Evolutionary conservation across 2,888 invertebrate species (phyloP).

Genomic region (Plebejus melissa): DNA sequence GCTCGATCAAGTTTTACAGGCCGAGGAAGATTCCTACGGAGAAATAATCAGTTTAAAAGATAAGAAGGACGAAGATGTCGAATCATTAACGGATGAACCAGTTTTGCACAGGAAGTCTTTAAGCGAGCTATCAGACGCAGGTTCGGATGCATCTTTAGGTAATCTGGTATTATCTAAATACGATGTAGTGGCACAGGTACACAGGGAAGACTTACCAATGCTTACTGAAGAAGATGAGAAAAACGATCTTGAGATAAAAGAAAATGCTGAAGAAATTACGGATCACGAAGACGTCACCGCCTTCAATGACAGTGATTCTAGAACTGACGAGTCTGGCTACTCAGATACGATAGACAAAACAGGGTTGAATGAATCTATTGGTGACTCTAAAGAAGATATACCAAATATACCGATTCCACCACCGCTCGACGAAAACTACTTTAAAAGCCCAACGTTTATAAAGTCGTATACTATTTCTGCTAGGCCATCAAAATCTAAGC

Average conservation of each 20-base stretch:
- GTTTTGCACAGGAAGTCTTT: conserved; percentile 59
- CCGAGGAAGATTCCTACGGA: conserved; percentile 67
- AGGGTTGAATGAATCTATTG: conserved; percentile 51
- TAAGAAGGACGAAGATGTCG: conserved; percentile 45
- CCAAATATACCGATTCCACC: conserved; percentile 64
- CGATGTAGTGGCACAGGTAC: conserved; percentile 78
- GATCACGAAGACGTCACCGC: conserved; percentile 57
- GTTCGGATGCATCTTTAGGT: conserved; percentile 66
- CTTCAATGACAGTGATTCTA: conserved; percentile 66
- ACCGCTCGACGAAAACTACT: conserved; percentile 62
- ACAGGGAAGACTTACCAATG: conserved; percentile 74
- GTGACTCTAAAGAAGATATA: conserved; percentile 49
- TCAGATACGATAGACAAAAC: conserved; percentile 66
- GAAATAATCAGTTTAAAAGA: conserved; percentile 59
- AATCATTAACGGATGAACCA: conserved; percentile 40
- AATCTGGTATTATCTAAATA: conserved; percentile 72
- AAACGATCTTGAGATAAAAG: conserved; percentile 41
- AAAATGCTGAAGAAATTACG: conserved; percentile 33
- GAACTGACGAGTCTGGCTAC: conserved; percentile 71
- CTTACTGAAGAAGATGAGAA: conserved; percentile 63
- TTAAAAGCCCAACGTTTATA: conserved; percentile 45
- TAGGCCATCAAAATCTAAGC: conserved; percentile 38
- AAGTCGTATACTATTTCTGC: conserved; percentile 48
- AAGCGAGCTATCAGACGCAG: conserved; percentile 67
- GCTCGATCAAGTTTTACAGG: conserved; percentile 71